These are phyloP conservation scores for Adelphocoris suturalis DNA, from an alignment of 2,888 invertebrate species.

Conservation along the genomic window DNA sequence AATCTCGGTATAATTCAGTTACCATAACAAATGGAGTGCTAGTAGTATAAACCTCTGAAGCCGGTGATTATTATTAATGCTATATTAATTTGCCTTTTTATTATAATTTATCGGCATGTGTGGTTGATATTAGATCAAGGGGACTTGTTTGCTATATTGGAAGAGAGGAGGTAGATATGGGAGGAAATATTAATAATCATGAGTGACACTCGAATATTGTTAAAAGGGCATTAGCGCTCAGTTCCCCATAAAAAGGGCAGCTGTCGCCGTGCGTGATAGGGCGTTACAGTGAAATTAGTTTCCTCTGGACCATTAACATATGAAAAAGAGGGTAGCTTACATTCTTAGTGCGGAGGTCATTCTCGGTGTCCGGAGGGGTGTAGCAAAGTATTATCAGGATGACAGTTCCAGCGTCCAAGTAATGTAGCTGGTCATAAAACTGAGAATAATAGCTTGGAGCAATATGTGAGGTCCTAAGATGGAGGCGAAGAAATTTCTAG, in stretches of 20 bases:
- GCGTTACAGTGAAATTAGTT: constrained; percentile 36
- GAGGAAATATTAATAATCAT: constrained; percentile 36
- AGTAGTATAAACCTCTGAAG: not conserved
- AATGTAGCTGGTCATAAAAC: constrained; percentile 8
- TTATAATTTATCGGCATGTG: not conserved
- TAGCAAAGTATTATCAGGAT: not conserved
- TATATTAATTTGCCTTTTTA: not conserved
- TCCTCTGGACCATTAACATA: constrained; percentile 15
- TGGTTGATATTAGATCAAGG: constrained; percentile 15
- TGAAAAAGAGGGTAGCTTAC: constrained; percentile 7
- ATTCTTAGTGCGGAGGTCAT: constrained; percentile 33
- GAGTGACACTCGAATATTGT: constrained; percentile 29
- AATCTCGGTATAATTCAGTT: constrained; percentile 6
- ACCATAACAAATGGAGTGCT: not conserved
- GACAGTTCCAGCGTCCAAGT: not conserved
- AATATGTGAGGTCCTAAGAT: not conserved
- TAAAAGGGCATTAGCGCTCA: constrained; percentile 15
- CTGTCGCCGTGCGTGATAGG: not conserved
- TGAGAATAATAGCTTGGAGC: not conserved
- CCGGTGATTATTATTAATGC: not conserved
- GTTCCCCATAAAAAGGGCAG: constrained; percentile 22
- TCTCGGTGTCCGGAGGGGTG: not conserved
- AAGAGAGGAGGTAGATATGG: not conserved
- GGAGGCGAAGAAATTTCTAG: not conserved
- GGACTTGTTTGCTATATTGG: not conserved